phyloP scores from a whole-genome alignment of 2,888 invertebrate species.

The Cerastis rubricosa region DNA sequence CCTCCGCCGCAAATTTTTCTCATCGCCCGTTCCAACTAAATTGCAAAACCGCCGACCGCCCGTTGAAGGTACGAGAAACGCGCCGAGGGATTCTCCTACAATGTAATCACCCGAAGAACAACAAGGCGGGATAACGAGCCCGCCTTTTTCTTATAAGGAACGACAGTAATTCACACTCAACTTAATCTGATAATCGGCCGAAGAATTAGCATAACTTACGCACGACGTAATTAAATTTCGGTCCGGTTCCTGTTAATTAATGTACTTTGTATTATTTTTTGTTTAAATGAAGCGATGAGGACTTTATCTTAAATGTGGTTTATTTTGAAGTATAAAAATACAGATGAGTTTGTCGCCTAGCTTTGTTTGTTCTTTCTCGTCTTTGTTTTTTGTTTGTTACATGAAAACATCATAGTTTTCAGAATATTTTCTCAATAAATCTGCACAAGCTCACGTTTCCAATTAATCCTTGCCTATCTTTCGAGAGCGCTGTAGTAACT shows the following conservation, averaged over 20 bases:
- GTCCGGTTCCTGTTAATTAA: slow-evolving; percentile 62
- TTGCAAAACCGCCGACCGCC: slow-evolving; percentile 86
- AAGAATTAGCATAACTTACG: slow-evolving; percentile 78
- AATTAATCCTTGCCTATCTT: slow-evolving; percentile 63
- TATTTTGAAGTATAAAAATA: slow-evolving; percentile 36
- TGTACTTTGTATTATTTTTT: slow-evolving; percentile 72
- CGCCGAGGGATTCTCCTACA: slow-evolving; percentile 80
- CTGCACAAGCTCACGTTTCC: slow-evolving; percentile 58
- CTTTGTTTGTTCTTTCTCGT: slow-evolving; percentile 13
- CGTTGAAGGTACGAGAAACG: slow-evolving; percentile 81
- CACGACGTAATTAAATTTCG: slow-evolving; percentile 72
- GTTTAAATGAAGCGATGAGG: slow-evolving; percentile 34
- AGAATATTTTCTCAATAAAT: slow-evolving; percentile 28
- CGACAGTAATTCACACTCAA: slow-evolving; percentile 80
- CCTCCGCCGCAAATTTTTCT: slow-evolving; percentile 86
- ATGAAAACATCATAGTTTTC: slow-evolving; percentile 18
- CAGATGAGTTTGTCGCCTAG: slow-evolving; percentile 16
- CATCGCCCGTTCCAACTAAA: slow-evolving; percentile 84
- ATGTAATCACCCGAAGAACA: slow-evolving; percentile 85
- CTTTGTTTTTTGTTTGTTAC: slow-evolving; percentile 28
- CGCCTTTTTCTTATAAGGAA: slow-evolving; percentile 76
- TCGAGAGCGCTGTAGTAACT: slow-evolving; percentile 46
- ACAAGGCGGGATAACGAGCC: slow-evolving; percentile 83
- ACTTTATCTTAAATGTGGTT: slow-evolving; percentile 45
- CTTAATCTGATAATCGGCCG: slow-evolving; percentile 81